Conservation (phyloP, 2,888 invertebrate species). For the Argyresthia goedartella region DNA sequence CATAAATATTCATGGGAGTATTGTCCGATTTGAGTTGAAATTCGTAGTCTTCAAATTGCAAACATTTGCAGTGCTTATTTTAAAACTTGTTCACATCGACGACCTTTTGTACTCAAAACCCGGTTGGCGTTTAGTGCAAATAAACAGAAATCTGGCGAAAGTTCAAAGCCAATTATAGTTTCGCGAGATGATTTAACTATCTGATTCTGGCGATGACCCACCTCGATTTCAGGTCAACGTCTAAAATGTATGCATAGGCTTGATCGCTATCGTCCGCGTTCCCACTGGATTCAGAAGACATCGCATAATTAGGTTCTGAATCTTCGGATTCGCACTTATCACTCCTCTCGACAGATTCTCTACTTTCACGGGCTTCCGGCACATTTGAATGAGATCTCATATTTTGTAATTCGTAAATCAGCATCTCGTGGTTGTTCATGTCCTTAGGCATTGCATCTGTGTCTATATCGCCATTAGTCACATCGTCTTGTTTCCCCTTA, state of each 20-base stretch:
- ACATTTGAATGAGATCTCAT: slow-evolving; percentile 71
- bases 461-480: slow-evolving; percentile 38
- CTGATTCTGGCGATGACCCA: slow-evolving; percentile 17
- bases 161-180: slow-evolving; percentile 1
- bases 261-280: slow-evolving; percentile 51
- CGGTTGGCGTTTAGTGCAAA: neutral
- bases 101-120: neutral
- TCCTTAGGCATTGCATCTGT: slow-evolving; percentile 43
- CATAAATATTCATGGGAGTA: neutral
- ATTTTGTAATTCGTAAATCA: slow-evolving; percentile 77
- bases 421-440: slow-evolving; percentile 76
- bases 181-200: neutral
- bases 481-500: slow-evolving; percentile 49
- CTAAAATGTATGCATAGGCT: slow-evolving; percentile 56
- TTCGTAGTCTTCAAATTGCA: neutral
- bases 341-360: slow-evolving; percentile 30
- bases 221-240: slow-evolving; percentile 65
- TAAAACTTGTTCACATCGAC: neutral
- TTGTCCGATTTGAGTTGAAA: neutral
- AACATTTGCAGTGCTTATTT: neutral
- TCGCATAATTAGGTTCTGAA: slow-evolving; percentile 49
- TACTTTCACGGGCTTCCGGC: slow-evolving; percentile 31
- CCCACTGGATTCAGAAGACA: slow-evolving; percentile 48
- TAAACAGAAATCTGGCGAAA: slow-evolving; percentile 2
- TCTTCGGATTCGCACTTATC: slow-evolving; percentile 49